Evolutionary conservation across 2,113 vertebrate genomes (phyloP), one percentile per base, ranked within the genome.

Genomic region (Illadopsis cleaveri): DNA sequence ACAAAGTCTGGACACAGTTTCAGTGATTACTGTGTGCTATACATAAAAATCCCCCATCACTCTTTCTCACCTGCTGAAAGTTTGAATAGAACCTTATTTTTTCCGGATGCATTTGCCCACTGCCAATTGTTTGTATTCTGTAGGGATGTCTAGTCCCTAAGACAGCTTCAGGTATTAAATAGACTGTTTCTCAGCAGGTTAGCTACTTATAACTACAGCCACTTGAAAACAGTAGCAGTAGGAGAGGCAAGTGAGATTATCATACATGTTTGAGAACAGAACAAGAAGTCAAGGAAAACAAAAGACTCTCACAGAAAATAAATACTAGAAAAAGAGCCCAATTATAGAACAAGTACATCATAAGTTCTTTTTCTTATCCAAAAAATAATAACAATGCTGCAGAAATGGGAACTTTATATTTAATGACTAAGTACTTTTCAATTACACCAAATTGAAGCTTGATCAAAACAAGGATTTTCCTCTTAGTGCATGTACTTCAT

Each of bases 121-220:
- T 65, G 56, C 14, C 38, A 76, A 28, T 70, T 90, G 30, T 76
- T 91, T 77, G 15, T 70, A n/a, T 58, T 96, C 51, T 83, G 23
- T 64, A 70, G 6, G 33, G 69, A 69, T 1, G 7, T 58, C 27
- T 54, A n/a, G 23, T 72, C 50, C 57, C 61, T 66, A 84, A 66
- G 40, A 64, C 37, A 89, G 81, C 25, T 89, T 77, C 66, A 60
- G 76, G 51, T 78, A 77, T 54, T 86, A 71, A 95, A 82, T 89
- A 95, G 95, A 93, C 82, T 68, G 5, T 75, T 53, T 96, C 96
- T 96, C 86, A 93, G 82, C 82, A 96, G 93, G 96, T 78, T 65
- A 92, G 56, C 79, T 92, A 60, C 92, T 96, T 94, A 60, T 12
- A 92, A 83, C 20, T 81, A 69, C 50, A 94, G 66, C 80, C 81